These are phyloP conservation scores for Malurus alboscapulatus DNA, from an alignment of 2,113 vertebrate genomes.

Conservation along the genomic window DNA sequence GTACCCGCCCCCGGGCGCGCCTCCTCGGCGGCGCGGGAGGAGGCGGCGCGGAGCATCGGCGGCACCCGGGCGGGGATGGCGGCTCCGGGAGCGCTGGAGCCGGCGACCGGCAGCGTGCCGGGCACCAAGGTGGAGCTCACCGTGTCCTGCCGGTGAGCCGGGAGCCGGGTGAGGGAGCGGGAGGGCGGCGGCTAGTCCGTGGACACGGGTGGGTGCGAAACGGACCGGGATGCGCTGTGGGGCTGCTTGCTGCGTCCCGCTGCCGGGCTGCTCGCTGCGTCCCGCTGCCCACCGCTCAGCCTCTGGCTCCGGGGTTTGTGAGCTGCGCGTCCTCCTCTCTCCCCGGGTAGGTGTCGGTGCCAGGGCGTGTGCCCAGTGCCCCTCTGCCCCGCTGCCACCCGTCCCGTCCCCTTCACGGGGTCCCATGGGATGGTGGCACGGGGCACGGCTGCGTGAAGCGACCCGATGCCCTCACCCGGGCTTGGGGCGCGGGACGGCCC, in stretches of 20 bases:
- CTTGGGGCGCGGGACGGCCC: background rate
- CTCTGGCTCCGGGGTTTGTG: background rate
- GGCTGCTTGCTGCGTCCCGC: background rate
- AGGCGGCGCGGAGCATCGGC: slow-evolving; percentile 20
- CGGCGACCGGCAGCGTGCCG: slow-evolving; percentile 82
- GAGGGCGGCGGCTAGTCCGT: background rate
- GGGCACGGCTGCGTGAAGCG: background rate
- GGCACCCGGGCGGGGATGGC: slow-evolving; percentile 78
- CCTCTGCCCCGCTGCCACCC: background rate
- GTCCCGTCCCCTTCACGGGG: background rate
- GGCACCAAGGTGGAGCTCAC: slow-evolving; percentile 94
- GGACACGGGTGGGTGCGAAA: background rate
- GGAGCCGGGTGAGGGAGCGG: background rate
- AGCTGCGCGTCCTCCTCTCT: background rate
- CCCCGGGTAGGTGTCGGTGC: background rate
- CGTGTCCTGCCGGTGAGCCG: slow-evolving; percentile 89
- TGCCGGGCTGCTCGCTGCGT: background rate
- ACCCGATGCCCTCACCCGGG: background rate
- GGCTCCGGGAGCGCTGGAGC: slow-evolving; percentile 85
- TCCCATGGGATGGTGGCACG: background rate
- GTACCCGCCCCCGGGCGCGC: slow-evolving; percentile 43
- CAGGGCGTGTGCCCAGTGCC: background rate
- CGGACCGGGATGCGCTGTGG: background rate
- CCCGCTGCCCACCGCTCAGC: background rate
- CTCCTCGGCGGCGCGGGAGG: slow-evolving; percentile 21